Conservation (phyloP, 2,113 vertebrate genomes). For the Menura novaehollandiae region DNA sequence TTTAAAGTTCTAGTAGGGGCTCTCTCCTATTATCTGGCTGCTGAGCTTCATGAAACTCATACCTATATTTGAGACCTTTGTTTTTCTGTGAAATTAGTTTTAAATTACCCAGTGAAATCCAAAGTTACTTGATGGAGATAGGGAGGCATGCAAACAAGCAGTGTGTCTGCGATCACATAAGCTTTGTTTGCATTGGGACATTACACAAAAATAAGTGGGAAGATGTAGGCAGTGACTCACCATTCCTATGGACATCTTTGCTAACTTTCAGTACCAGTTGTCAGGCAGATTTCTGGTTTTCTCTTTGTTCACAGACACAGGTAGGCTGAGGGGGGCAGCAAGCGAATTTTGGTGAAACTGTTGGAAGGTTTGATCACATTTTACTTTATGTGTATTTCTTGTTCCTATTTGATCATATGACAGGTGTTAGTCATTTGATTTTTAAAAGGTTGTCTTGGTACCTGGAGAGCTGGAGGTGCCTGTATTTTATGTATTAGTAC, state of each 20-base stretch:
- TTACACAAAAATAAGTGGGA: not conserved
- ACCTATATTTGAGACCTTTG: not conserved
- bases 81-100: not conserved
- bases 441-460: not conserved
- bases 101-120: not conserved
- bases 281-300: not conserved
- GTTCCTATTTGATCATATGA: not conserved
- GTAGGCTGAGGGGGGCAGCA: not conserved
- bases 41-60: not conserved
- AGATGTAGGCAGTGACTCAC: not conserved
- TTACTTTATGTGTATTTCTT: not conserved
- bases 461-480: not conserved
- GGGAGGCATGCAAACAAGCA: not conserved
- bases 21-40: not conserved
- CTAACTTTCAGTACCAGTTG: not conserved
- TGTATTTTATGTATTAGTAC: not conserved
- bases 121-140: not conserved
- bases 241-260: not conserved
- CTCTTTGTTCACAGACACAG: not conserved
- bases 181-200: not conserved
- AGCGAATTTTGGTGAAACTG: not conserved
- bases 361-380: not conserved
- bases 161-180: not conserved
- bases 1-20: not conserved
- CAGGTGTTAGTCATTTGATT: not conserved